Conservation (phyloP, 1,140 invertebrate species). For the Eueides isabella region DNA sequence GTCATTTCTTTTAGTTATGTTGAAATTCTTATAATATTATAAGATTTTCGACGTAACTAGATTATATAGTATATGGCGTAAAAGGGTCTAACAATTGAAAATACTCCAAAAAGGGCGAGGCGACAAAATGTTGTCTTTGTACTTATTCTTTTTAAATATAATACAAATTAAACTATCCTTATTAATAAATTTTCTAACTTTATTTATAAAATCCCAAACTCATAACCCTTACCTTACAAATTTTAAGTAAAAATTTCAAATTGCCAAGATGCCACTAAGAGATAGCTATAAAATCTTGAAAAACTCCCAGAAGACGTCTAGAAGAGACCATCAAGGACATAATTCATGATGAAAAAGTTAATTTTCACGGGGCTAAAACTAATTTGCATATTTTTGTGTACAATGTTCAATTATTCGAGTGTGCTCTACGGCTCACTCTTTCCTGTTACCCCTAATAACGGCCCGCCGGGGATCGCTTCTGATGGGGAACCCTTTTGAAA, state of each 20-base stretch:
- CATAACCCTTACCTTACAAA: conserved; percentile 51
- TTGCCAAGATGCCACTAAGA: conserved; percentile 43
- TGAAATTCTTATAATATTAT: too few species aligned
- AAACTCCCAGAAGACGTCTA: conserved; percentile 73
- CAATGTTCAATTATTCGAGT: conserved; percentile 72
- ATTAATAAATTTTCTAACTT: background rate
- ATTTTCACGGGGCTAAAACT: conserved; percentile 71
- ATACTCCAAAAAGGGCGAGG: too few species aligned
- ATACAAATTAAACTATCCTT: too few species aligned
- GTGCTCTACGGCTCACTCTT: conserved; percentile 54
- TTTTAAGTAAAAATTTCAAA: conserved; percentile 40
- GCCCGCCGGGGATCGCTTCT: conserved; percentile 65
- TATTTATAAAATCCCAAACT: conserved; percentile 31
- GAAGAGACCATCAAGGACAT: conserved; percentile 74
- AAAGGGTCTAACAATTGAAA: too few species aligned
- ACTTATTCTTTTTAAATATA: too few species aligned
- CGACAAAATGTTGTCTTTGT: too few species aligned
- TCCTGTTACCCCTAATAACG: conserved; percentile 50
- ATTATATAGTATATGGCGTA: too few species aligned
- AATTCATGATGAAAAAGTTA: conserved; percentile 82
- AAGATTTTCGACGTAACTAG: too few species aligned
- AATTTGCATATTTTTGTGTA: conserved; percentile 79
- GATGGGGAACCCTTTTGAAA: conserved; percentile 68
- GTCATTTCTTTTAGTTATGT: too few species aligned
- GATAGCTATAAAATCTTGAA: conserved; percentile 71